Evolutionary conservation across 2,797 vertebrate species (phyloP).

Genomic region (Pseudomugil tenellus): DNA sequence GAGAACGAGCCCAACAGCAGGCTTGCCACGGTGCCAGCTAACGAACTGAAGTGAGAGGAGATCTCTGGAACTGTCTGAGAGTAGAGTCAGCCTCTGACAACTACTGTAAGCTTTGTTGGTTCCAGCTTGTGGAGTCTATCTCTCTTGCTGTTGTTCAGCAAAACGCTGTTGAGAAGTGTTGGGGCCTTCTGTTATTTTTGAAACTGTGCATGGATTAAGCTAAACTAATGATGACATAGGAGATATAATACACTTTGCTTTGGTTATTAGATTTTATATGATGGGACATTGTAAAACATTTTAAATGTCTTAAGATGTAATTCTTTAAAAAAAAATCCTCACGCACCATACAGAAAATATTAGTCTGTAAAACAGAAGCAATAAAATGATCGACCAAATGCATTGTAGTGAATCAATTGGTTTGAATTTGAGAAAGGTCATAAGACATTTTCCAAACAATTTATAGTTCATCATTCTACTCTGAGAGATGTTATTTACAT

Average conservation of each 20-base stretch:
- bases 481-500: no score
- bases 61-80: conserved; percentile 55
- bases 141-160: conserved; percentile 14
- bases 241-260: neutral
- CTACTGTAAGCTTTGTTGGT: conserved; percentile 51
- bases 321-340: neutral
- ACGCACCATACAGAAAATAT: no score
- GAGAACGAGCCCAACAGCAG: conserved; percentile 32
- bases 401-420: neutral
- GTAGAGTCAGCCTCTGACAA: conserved; percentile 59
- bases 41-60: conserved; percentile 57
- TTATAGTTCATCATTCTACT: no score
- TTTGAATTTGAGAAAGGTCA: neutral
- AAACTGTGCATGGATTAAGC: conserved; percentile 16
- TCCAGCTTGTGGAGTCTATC: conserved; percentile 25
- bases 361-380: neutral
- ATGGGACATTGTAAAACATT: neutral
- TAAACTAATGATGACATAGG: conserved; percentile 1
- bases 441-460: no score
- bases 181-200: conserved; percentile 13
- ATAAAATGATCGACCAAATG: neutral
- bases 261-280: neutral
- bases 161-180: conserved; percentile 27
- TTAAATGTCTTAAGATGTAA: neutral
- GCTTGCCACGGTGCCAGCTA: conserved; percentile 32